Evolutionary conservation across 2,797 vertebrate species (phyloP), one percentile per base, ranked within the genome.

Genomic region (Pyrrhura leucotis): DNA sequence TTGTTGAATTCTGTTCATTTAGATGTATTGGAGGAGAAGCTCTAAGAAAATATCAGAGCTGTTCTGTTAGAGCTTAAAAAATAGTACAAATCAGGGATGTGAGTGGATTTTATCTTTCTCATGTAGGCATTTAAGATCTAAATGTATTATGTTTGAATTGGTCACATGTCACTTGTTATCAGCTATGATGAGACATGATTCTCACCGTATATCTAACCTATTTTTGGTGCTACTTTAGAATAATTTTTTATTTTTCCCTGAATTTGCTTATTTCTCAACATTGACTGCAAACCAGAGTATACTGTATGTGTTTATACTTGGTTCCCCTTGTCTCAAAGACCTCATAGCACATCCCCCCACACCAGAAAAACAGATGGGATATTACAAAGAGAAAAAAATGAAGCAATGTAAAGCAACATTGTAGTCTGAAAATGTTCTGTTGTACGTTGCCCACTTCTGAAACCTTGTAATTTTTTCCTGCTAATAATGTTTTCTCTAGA

Each of bases 291-390:
- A 66, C 2, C 14, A 67, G 31, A 79, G 19, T 45, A 10, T 62
- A 50, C 40, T 53, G 15, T 18, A 51, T 12, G 19, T 56, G 6
- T 47, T 78, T 81, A 12, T 44, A 37, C 2, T 54, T 68, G 23
- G 10, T 56, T 63, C 6, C 67, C 20, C 37, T 69, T 53, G 39
- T 39, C 29, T 66, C n/a, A 85, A 85, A 76, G 42, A 62, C 2
- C 12, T 74, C 3, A 2, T 47, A 63, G 59, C 0, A 0, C 40
- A 6, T 21, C 7, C 2, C 58, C 3, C 14, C 22, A 10, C 5
- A 10, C 7, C 1, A 5, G 5, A 42, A 48, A 83, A 45, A 14
- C 7, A 44, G 79, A 33, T 0, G 8, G 10, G 7, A 20, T 10
- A 6, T 5, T 66, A 35, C 10, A 61, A 76, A 69, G 14, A 26